Percentiles rank a stretch among this genome's conserved stretches.
Evolutionary conservation across 2,113 vertebrate genomes (phyloP).

Genomic region (Anser cygnoides): DNA sequence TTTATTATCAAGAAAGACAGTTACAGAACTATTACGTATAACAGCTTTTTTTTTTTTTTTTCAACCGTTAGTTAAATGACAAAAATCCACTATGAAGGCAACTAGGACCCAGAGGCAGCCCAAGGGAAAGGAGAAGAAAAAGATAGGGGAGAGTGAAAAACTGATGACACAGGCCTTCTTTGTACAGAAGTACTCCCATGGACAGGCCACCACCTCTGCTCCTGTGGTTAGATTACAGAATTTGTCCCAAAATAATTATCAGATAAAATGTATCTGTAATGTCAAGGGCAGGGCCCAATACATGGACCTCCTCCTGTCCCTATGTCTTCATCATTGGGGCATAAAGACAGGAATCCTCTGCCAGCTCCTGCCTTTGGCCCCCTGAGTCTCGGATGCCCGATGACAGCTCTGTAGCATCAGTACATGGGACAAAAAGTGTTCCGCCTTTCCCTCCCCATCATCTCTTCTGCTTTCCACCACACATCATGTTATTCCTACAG

Average conservation of each 20-base stretch:
- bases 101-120: accelerated
- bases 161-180: background rate
- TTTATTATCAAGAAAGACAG: background rate
- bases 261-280: background rate
- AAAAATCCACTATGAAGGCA: background rate
- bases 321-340: accelerated
- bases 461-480: background rate
- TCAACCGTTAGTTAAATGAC: background rate
- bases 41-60: background rate
- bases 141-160: background rate
- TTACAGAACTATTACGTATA: background rate
- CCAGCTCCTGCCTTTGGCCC: background rate
- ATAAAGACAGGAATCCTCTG: background rate
- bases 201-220: background rate
- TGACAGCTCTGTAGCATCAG: background rate
- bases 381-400: background rate
- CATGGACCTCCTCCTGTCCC: background rate
- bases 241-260: background rate
- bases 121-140: background rate
- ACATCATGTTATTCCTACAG: background rate
- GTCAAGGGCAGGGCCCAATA: background rate
- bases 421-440: background rate
- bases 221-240: background rate
- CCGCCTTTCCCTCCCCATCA: background rate
- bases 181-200: background rate